Evolutionary conservation across 2,113 vertebrate genomes (phyloP), one percentile per base, ranked within the genome.

Genomic region (Lamprologus speciosus): DNA sequence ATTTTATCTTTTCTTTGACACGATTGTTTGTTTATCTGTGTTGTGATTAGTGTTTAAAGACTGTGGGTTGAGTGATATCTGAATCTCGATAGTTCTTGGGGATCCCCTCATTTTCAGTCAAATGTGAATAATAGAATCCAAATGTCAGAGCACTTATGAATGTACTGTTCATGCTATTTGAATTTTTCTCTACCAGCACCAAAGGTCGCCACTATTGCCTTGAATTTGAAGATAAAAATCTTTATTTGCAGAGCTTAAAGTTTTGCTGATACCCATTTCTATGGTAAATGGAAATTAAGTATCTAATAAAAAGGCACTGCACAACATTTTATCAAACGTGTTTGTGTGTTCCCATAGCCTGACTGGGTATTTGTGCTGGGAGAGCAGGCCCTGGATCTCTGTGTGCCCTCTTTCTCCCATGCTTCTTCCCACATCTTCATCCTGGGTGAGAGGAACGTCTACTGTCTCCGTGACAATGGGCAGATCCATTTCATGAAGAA

Each of bases 401-500:
- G 94, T 0, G 42, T 99, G 42, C 96, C 97, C 28, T 96, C 96
- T 50, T 97, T 97, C 89, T 97, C 96, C 86, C 97, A 97, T 80
- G 92, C 96, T 47, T 78, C 96, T 37, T 97, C 97, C 85, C 98
- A 97, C 79, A 92, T 99, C 91, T 98, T 99, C 85, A 96, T 99
- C 78, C 97, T 99, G 89, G 98, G 99, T 2, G 99, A 99, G 94
- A 97, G 98, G 88, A 99, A 98, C 94, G 96, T 99, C 65, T 99
- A 98, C 94, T 99, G 97, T 92, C 95, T 99, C 11, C 97, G 98
- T 82, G 98, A 99, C 91, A 99, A 98, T 14, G 98, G 98, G 3
- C 98, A 99, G 92, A 98, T 99, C 90, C 97, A 97, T 80, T 99
- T 98, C 95, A 99, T 99, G 98, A 99, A 99, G 96, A 99, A 99